Base-by-base conservation (phyloP, 2,888 invertebrate species). In the Limenitis arthemis region DNA sequence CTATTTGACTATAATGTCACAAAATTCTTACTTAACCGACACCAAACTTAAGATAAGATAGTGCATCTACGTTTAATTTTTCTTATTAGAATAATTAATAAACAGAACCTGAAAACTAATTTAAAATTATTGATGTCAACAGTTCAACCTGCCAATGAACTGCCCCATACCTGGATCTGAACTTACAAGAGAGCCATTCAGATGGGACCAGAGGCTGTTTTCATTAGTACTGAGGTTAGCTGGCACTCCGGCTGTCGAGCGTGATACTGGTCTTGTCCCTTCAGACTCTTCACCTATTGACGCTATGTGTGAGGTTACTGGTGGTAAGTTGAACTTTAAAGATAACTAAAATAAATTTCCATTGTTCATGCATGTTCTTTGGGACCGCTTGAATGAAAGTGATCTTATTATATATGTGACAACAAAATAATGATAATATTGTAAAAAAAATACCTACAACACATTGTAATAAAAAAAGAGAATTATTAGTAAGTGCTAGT, bases 171-270 rank as follows among this genome's bases (percentile, higher is more conserved):
- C 98, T 39, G 99, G 99, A 8, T 95, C 95, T 6, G 99, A 99
- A 82, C 88, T 99, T 75, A 99, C 98, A 4, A 91, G 96, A 66
- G 99, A 99, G 79, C 98, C 99, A n/a, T 99, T 98, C 79, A 91
- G 99, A 61, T 99, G 99, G 99, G 99, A 99, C 86, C 99, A 99
- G 84, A 90, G 99, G 64, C 87, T 99, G 56, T 99, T 98, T 86
- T 95, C 98, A 4, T 85, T 99, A 67, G 98, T 99, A 43, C 87
- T 99, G 50, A 88, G 97, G 58, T 88, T 99, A 73, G 93, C 97
- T 38, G 98, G 97, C 5, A 96, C 96, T 41, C 97, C 96, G 4
- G 93, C 94, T 3, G 91, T 93, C 44, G 95, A 95, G 68, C 87
- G 95, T 60, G 95, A 96, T 69, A 92, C 93, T 5, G 95, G 95